These are phyloP conservation scores for Thripadectes ignobilis DNA, from an alignment of 2,797 vertebrate genomes.

Conservation along the genomic window DNA sequence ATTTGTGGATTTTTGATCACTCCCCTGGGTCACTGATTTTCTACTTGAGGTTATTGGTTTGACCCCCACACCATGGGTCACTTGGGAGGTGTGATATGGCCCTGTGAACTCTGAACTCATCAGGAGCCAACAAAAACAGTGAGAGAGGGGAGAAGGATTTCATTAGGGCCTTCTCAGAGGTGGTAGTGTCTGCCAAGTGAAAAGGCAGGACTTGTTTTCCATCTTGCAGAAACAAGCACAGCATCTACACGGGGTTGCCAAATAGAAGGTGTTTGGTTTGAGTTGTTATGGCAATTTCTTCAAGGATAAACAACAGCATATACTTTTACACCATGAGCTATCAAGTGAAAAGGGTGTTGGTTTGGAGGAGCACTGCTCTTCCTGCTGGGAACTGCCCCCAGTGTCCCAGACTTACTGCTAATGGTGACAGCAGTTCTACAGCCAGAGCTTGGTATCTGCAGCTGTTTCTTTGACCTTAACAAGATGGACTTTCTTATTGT, in stretches of 20 bases:
- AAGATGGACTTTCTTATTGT: not conserved
- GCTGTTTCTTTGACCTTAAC: not conserved
- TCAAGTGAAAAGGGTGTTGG: not conserved
- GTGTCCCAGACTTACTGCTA: not conserved
- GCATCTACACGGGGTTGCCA: conserved; percentile 23
- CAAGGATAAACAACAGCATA: conserved; percentile 27
- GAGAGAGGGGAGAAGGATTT: conserved; percentile 53
- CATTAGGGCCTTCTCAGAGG: conserved; percentile 63
- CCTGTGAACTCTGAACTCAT: conserved; percentile 69
- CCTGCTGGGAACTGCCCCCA: not conserved
- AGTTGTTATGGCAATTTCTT: not conserved
- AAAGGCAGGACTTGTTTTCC: conserved; percentile 36
- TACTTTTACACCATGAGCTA: not conserved
- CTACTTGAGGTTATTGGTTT: conserved; percentile 66
- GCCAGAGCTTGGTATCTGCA: not conserved
- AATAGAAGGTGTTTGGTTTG: conserved; percentile 26
- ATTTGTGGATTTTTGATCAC: conserved; percentile 63
- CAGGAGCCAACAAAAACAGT: conserved; percentile 66
- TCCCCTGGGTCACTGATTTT: conserved; percentile 66
- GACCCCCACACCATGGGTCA: conserved; percentile 62
- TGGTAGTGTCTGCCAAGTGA: not conserved
- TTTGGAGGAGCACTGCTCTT: not conserved
- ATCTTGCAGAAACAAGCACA: conserved; percentile 32
- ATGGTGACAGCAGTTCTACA: not conserved
- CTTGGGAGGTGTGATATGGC: conserved; percentile 60